phyloP scores from a whole-genome alignment of 2,888 invertebrate genomes.

The Tipula confusa region DNA sequence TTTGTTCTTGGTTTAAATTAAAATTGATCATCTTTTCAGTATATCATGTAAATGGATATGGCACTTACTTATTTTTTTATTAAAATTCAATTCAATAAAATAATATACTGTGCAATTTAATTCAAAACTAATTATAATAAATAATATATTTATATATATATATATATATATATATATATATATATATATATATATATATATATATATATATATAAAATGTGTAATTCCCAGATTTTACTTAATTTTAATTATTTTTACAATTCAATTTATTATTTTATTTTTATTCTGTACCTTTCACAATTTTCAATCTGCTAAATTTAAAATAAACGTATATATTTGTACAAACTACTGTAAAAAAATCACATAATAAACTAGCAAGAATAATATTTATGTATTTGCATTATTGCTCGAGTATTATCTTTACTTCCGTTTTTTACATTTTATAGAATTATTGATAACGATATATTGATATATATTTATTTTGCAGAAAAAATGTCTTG shows the following conservation, averaged over 20 bases:
- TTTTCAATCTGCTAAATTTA: neutral
- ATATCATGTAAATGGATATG: neutral
- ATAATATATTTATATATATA: too few species aligned
- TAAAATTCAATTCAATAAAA: neutral
- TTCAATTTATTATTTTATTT: neutral
- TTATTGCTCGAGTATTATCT: neutral
- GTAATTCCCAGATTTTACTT: too few species aligned
- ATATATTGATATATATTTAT: too few species aligned
- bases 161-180: too few species aligned
- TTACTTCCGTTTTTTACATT: neutral
- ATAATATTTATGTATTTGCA: neutral
- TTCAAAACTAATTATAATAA: neutral
- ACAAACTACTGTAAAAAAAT: neutral
- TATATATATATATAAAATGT: too few species aligned
- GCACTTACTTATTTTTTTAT: neutral
- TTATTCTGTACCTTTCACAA: neutral
- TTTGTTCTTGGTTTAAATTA: neutral
- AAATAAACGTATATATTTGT: neutral
- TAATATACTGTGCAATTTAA: neutral
- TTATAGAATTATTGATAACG: neutral
- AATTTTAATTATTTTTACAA: neutral
- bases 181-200: too few species aligned
- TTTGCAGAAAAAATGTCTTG: too few species aligned
- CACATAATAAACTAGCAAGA: neutral
- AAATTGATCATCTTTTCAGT: neutral